Evolutionary conservation across 2,797 vertebrate species (phyloP), one percentile per base, ranked within the genome.

Genomic region (Myotis pilosus): DNA sequence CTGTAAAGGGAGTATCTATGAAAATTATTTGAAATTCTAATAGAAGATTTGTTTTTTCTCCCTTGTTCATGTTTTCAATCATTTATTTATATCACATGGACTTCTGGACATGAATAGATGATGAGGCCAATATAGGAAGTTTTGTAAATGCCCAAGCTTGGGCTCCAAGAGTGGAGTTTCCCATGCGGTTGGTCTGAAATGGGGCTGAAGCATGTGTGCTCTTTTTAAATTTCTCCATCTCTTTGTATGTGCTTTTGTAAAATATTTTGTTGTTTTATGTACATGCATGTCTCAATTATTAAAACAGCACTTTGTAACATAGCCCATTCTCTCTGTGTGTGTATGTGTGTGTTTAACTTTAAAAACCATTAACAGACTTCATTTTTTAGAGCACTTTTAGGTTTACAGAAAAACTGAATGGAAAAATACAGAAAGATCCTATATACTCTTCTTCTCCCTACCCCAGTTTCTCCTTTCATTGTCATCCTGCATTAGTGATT

Each of bases 161-260:
- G 38, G 47, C 11, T 74, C 47, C 20, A 64, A 41, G 47, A 64
- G 55, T 72, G 47, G 36, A 66, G 30, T 47, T 78, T 64, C 64
- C 53, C 30, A 36, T 5, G 28, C 12, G 51, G 71, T n/a, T 55
- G 44, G 10, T 79, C 30, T 78, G 49, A 68, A 88, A 62, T 30
- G 28, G 30, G 51, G 23, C 51, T 38, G 55, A 89, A 68, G n/a
- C 16, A 36, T 38, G 33, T 41, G 41, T 19, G 16, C 20, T 55
- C 11, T 94, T 60, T 87, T 33, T 6, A 92, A 83, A 74, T 60
- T 88, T 88, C 51, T 84, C 78, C 51, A 72, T 74, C 55, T 74
- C 49, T 89, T 89, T 83, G 28, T 47, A n/a, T 55, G 49, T 80
- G 57, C n/a, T 87, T 78, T 89, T 80, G 23, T 68, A 75, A 85